Base-by-base conservation (phyloP, 2,113 vertebrate genomes). In the Cercopithecus mona region DNA sequence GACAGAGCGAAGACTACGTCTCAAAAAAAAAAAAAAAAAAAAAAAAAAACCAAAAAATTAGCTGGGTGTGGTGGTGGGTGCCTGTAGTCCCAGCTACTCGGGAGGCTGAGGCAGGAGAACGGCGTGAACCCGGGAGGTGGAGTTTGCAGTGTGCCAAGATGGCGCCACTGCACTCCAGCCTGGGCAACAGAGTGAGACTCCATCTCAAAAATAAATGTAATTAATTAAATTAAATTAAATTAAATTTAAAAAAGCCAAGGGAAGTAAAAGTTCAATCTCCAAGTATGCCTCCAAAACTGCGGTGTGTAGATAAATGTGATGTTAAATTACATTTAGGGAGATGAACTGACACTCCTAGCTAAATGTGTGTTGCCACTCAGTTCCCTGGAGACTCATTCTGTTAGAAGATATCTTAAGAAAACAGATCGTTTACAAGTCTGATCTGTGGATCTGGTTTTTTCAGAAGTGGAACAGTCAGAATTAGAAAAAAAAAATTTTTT, bases 371-470 rank as follows among this genome's bases (percentile, higher is more conserved):
- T 75, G n/a, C 48, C 75, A 40, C 61, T 95, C 35, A 48, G 70
- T 3, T 84, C 85, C 81, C 59, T 30, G 1, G 81, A 90, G 80
- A 92, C 11, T 5, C 20, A 14, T 35, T 80, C 68, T 76, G 35
- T 57, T 30, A 94, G 70, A 68, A 85, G 38, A 66, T 25, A 85
- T 45, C 88, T 94, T 88, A 93, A 95, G 70, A 95, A 88, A 94
- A 80, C 50, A 97, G 45, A 78, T 68, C 30, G 30, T 88, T 80
- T 94, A 61, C 84, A 92, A 96, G 78, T 57, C 82, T 90, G 32
- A 86, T 95, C 55, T 96, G 79, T 79, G 45, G 61, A 83, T 96
- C 22, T 84, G 79, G 3, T 64, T 75, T 97, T 59, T 80, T 96
- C 40, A 83, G 35, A 86, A 94, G 22, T 38, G 9, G 70, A 94